Percentiles rank a stretch among this genome's conserved stretches.
These are phyloP conservation scores for Hipposideros armiger DNA, from an alignment of 2,113 vertebrate species.

Conservation along the genomic window DNA sequence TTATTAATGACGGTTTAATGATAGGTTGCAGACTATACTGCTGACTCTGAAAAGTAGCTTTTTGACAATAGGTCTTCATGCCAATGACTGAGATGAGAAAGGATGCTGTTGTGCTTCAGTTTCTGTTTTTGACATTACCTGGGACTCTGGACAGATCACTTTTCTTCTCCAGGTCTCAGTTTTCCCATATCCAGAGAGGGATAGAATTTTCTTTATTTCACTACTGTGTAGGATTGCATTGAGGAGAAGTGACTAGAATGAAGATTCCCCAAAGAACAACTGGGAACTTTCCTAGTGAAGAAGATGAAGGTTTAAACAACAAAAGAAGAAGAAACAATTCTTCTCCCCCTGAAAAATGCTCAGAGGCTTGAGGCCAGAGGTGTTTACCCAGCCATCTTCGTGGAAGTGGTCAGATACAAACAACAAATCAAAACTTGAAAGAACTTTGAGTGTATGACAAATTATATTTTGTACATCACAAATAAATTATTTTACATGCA, in stretches of 20 bases:
- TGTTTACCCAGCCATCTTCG: not conserved
- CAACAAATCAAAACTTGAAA: not conserved
- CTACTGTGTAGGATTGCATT: not conserved
- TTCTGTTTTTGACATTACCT: not conserved
- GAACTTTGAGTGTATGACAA: not conserved
- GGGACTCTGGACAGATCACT: not conserved
- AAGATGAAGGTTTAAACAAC: slow-evolving; percentile 12
- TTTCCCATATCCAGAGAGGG: not conserved
- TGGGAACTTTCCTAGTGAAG: slow-evolving; percentile 14
- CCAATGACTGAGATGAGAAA: not conserved
- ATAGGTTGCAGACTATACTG: not conserved
- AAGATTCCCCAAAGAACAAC: not conserved
- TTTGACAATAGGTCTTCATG: not conserved
- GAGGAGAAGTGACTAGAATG: not conserved
- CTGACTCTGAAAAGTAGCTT: slow-evolving; percentile 9
- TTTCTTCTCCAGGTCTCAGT: not conserved
- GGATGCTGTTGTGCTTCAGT: not conserved
- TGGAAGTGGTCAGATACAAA: not conserved
- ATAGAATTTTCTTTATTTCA: not conserved
- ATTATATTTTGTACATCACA: not conserved
- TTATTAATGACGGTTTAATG: not conserved
- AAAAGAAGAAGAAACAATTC: not conserved
- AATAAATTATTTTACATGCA: slow-evolving; percentile 19
- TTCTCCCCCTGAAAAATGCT: not conserved
- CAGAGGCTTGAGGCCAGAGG: not conserved